Conservation (phyloP, 1,140 invertebrate genomes). For the Plodia interpunctella region DNA sequence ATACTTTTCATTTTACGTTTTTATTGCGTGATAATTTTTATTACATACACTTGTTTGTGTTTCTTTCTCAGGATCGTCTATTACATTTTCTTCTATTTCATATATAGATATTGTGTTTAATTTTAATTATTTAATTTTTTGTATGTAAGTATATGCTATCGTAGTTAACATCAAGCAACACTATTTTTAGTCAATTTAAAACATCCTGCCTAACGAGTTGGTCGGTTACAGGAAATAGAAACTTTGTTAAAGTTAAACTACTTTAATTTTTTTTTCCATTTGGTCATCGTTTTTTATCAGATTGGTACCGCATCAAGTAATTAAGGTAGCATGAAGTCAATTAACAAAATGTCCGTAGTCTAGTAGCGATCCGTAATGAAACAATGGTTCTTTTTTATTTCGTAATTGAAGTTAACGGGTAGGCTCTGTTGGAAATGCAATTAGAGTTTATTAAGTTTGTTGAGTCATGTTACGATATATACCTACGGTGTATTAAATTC, state of each 20-base stretch:
- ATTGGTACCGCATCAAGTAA: slow-evolving; percentile 46
- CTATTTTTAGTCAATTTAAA: not conserved
- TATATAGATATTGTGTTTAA: not conserved
- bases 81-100: not conserved
- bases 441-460: slow-evolving; percentile 7
- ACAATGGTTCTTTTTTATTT: slow-evolving; percentile 54
- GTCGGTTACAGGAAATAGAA: not conserved
- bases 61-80: not conserved
- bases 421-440: slow-evolving; percentile 11
- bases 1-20: slow-evolving; percentile 13
- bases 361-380: slow-evolving; percentile 36
- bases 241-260: not conserved
- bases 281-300: slow-evolving; percentile 28
- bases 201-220: not conserved
- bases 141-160: not conserved
- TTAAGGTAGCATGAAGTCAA: slow-evolving; percentile 61
- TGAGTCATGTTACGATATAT: not conserved
- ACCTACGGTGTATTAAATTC: not conserved
- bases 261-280: slow-evolving; percentile 11
- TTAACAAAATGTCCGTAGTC: slow-evolving; percentile 61
- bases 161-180: not conserved
- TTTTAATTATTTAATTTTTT: not conserved
- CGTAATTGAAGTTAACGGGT: slow-evolving; percentile 59
- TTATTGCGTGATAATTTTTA: slow-evolving; percentile 4
- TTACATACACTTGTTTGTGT: slow-evolving; percentile 3